Conservation (phyloP, 53 echinoderm and acorn worm species). For the Paelopatides confundens region DNA sequence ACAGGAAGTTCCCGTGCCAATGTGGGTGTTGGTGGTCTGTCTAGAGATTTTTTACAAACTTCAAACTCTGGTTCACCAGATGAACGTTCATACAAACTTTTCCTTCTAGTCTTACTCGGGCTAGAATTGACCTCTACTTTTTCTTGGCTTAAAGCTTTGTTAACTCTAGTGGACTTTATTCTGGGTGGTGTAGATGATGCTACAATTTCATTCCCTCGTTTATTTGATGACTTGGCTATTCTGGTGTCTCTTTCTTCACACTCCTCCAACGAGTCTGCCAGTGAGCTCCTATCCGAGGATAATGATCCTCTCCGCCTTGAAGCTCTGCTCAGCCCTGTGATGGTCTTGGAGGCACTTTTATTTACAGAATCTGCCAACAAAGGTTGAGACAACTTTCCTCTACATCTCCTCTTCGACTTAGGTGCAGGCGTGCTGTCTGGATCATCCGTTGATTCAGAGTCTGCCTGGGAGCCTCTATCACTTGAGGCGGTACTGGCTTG, state of each 20-base stretch:
- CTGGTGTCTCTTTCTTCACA: neutral
- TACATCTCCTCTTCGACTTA: conserved; percentile 26
- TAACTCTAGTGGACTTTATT: neutral
- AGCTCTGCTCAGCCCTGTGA: neutral
- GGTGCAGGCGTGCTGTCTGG: neutral
- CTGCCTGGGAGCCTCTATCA: conserved; percentile 28
- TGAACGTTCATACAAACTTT: neutral
- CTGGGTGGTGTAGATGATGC: neutral
- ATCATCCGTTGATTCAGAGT: conserved; percentile 32
- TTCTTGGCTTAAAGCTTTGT: neutral
- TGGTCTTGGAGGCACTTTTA: conserved; percentile 13
- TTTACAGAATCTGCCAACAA: neutral
- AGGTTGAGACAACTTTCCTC: neutral
- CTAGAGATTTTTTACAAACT: neutral
- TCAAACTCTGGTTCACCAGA: neutral
- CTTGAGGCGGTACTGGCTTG: conserved; percentile 19
- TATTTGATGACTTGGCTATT: neutral
- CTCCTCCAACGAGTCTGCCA: conserved; percentile 22
- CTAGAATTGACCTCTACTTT: neutral
- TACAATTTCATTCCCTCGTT: neutral
- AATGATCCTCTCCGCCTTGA: conserved; percentile 24
- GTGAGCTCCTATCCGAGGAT: conserved; percentile 34
- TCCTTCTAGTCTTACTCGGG: neutral
- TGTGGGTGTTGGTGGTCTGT: conserved; percentile 11
- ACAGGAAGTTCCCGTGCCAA: conserved; percentile 1